Conservation (phyloP, 92 coral and sea anemone genomes). For the Metridium senile region DNA sequence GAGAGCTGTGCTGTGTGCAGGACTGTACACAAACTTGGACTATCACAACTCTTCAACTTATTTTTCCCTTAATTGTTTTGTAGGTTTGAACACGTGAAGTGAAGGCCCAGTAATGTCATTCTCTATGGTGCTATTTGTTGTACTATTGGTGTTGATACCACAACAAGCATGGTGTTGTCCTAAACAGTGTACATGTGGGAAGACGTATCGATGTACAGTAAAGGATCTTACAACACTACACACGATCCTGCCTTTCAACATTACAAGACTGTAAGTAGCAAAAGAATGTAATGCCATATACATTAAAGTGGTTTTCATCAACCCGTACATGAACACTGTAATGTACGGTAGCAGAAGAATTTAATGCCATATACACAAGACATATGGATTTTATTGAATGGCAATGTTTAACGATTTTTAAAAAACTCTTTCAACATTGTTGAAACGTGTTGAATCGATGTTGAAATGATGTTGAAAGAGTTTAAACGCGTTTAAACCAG, state of each 20-base stretch:
- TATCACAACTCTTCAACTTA: too few relatives aligned
- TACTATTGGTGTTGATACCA: background rate
- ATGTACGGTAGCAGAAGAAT: too few relatives aligned
- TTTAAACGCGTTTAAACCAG: too few relatives aligned
- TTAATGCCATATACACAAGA: too few relatives aligned
- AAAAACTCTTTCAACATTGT: too few relatives aligned
- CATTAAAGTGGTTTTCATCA: background rate
- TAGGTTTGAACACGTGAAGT: background rate
- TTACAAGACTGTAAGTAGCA: conserved; percentile 84
- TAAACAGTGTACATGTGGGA: conserved; percentile 63
- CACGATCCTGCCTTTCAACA: conserved; percentile 68
- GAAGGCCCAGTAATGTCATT: conserved; percentile 7
- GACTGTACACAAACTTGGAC: too few relatives aligned
- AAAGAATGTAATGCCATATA: background rate
- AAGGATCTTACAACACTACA: conserved; percentile 64
- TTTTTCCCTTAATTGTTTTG: too few relatives aligned
- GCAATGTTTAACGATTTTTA: too few relatives aligned
- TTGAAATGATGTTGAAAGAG: too few relatives aligned
- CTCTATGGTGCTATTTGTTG: background rate
- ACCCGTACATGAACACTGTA: background rate
- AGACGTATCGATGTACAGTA: conserved; percentile 58
- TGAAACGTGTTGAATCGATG: too few relatives aligned
- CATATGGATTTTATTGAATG: too few relatives aligned
- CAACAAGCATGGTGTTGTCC: conserved; percentile 50
- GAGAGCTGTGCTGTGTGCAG: too few relatives aligned